phyloP scores from a whole-genome alignment of 2,888 invertebrate species.

The Cheiracanthium punctorium region DNA sequence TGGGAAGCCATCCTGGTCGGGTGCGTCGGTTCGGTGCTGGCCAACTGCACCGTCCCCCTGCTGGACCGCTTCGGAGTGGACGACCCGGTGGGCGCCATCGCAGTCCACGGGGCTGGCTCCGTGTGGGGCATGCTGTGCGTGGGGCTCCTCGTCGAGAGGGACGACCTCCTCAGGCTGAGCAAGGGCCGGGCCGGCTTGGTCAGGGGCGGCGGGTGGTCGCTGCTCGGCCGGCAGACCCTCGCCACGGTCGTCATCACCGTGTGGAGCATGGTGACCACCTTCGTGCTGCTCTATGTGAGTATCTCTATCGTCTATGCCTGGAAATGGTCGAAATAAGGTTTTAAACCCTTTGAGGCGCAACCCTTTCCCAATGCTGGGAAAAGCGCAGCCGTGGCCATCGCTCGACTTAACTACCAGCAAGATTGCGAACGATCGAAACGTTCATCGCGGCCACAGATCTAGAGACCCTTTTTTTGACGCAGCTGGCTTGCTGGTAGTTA shows the following conservation, averaged over 20 bases:
- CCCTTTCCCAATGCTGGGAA: no score
- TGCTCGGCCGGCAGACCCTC: constrained; percentile 89
- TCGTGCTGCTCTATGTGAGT: constrained; percentile 73
- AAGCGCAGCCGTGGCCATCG: no score
- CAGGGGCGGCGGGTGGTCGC: constrained; percentile 80
- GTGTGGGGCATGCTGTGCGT: constrained; percentile 72
- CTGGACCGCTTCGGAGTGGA: constrained; percentile 88
- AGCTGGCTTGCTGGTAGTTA: no score
- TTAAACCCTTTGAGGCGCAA: no score
- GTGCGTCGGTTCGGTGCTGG: constrained; percentile 84
- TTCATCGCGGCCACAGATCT: no score
- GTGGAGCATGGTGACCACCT: constrained; percentile 86
- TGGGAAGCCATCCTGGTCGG: constrained; percentile 93
- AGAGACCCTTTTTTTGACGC: no score
- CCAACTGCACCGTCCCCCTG: constrained; percentile 83
- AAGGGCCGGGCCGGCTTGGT: constrained; percentile 78
- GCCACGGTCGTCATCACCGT: constrained; percentile 82
- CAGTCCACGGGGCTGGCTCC: constrained; percentile 84
- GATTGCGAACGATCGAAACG: no score
- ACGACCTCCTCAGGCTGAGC: constrained; percentile 80
- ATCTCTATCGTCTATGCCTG: no score
- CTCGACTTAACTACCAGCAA: no score
- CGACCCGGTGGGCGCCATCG: constrained; percentile 92
- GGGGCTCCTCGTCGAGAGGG: constrained; percentile 65
- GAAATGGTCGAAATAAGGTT: no score